phyloP scores from a whole-genome alignment of 2,113 vertebrate genomes.

The Lophius piscatorius region DNA sequence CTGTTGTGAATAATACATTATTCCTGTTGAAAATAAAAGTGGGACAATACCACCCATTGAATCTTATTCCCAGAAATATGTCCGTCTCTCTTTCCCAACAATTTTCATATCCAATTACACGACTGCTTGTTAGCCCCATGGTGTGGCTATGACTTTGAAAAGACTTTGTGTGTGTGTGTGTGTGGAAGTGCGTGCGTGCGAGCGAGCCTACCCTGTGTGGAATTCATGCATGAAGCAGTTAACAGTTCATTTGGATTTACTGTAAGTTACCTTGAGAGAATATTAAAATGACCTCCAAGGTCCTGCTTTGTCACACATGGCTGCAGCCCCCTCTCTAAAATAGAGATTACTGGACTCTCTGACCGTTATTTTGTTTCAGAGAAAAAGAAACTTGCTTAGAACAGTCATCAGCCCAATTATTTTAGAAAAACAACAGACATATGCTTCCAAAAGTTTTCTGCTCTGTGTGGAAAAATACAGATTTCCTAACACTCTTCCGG shows the following conservation, averaged over 20 bases:
- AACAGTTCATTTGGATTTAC: constrained; percentile 31
- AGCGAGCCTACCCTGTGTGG: neutral
- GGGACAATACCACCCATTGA: constrained; percentile 14
- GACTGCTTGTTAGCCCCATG: neutral
- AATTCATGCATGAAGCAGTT: neutral
- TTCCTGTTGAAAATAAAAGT: constrained; percentile 34
- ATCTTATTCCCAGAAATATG: constrained; percentile 54
- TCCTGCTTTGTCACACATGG: neutral
- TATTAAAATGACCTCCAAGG: constrained; percentile 14
- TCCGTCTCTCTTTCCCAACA: constrained; percentile 19
- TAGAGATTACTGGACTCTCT: constrained; percentile 5
- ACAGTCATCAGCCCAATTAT: neutral
- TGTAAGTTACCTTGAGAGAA: constrained; percentile 51
- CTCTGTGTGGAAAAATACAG: neutral
- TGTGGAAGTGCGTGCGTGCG: neutral
- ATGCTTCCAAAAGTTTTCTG: constrained; percentile 25
- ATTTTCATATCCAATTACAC: constrained; percentile 7
- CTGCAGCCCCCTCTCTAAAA: neutral
- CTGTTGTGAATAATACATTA: constrained; percentile 41
- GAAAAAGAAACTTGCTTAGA: constrained; percentile 19
- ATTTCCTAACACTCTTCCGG: constrained; percentile 14
- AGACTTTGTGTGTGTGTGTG: neutral
- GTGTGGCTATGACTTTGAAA: constrained; percentile 1
- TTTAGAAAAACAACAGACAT: neutral
- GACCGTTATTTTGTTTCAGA: constrained; percentile 24